Evolutionary conservation across 2,888 invertebrate species (phyloP), one percentile per base, ranked within the genome.

Genomic region (Aproaerema taeniolella): DNA sequence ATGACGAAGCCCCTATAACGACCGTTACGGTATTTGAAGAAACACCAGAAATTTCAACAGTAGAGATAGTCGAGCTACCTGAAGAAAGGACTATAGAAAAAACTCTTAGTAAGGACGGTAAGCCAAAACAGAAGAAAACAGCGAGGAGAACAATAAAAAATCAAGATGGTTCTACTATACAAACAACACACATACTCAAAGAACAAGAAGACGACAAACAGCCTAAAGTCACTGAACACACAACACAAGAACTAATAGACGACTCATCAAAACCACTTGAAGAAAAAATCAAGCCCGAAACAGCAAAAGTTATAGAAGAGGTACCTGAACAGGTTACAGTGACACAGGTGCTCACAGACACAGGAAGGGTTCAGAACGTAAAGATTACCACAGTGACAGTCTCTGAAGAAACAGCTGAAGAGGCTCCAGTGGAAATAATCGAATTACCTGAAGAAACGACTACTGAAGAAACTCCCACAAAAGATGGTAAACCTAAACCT

Each of bases 131-230:
- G 42, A 66, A 67, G 41, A 53, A 67, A 14, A 50, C 74, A 3
- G 69, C 64, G 25, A 78, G 70, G 42, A 67, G 67, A 1, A 47
- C 64, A 0, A 74, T 80, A 11, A 82, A 60, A 76, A 87, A 33
- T 52, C 82, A 43, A 74, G 74, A 45, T 75, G 49, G 63, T 14
- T 53, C 68, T 57, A 45, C 56, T 8, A 9, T 30, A 10, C 30
- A 13, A 12, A 30, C 30, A 13, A 30, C 30, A 30, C 8, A 8
- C 1, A 30, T 30, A n/a, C n/a, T 8, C 2, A 11, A 26, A 8
- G 15, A 31, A n/a, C 9, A 12, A 14, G 31, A 15, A 31, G 10
- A 15, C n/a, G 10, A 31, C 15, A 9, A 15, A 31, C 31, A n/a
- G n/a, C 13, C 30, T 6, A n/a, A 13, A 12, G 10, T 4, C n/a